Base-by-base conservation (phyloP, 2,113 vertebrate species). In the Nycticebus coucang region DNA sequence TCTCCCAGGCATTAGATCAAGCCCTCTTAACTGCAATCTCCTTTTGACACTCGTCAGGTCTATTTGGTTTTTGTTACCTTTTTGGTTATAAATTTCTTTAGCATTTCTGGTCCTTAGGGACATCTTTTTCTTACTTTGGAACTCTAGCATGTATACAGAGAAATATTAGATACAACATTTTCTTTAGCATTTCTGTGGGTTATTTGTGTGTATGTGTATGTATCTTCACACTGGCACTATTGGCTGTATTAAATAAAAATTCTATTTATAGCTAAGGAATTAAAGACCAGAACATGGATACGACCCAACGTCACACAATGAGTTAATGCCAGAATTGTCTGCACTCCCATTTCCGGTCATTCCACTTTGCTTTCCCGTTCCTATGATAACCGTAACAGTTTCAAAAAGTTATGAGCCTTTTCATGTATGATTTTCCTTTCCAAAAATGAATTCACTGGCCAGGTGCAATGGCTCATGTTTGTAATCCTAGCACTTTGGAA, bases 201-300 rank as follows among this genome's bases (percentile, higher is more conserved):
- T 78, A 59, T 62, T 69, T 94, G 55, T 64, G 28, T 64, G 28
- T 62, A 4, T 68, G 41, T 77, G 53, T 50, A 50, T 81, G 10
- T 74, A 50, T 66, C 35, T 77, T 77, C 53, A 86, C 9, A 30
- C 68, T 84, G 45, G 22, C 30, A 81, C 86, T 7, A 72, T 77
- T 10, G 93, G 71, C 55, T 81, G 30, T 19, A 6, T n/a, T 71
- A 74, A 78, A 62, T 13, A 80, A 50, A 50, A 96, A 78, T 71
- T 85, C 53, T 94, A 68, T 92, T 94, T 69, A 81, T 14, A 83
- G 19, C 45, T 66, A 69, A 93, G 62, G 30, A 74, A 82, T 64
- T 21, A 60, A 79, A 62, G 14, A 55, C 10, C 30, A 80, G 50
- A 83, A 87, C 33, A 41, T 78, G 82, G 62, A 5, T 7, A 57